Conservation (phyloP, 2,113 vertebrate species). For the Excalfactoria chinensis region DNA sequence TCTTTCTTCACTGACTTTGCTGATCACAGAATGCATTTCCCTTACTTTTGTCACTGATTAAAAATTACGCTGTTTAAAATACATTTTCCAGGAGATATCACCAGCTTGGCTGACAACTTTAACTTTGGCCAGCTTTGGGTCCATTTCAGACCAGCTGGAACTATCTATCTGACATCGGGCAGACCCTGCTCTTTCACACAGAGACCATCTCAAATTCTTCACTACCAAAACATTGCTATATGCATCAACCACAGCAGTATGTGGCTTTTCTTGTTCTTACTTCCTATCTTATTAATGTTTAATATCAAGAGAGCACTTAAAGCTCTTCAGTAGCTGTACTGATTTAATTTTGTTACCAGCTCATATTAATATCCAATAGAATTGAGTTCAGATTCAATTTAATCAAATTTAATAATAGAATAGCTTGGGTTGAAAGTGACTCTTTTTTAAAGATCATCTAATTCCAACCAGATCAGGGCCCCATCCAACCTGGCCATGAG, state of each 20-base stretch:
- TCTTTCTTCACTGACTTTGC: not conserved
- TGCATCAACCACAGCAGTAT: not conserved
- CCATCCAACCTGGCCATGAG: too few relatives aligned
- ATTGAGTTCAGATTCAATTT: not conserved
- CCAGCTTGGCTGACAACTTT: too few relatives aligned
- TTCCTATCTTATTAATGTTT: not conserved
- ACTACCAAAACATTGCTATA: not conserved
- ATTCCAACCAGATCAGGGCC: too few relatives aligned
- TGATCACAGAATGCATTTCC: not conserved
- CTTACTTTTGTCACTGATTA: not conserved
- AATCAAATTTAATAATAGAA: not conserved
- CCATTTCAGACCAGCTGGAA: too few relatives aligned
- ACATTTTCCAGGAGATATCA: not conserved
- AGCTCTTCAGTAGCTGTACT: not conserved
- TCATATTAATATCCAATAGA: not conserved
- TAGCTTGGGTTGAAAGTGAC: too few relatives aligned
- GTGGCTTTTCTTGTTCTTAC: not conserved
- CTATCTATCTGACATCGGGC: too few relatives aligned
- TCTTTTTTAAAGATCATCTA: too few relatives aligned
- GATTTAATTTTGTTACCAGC: not conserved
- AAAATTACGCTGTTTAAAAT: not conserved
- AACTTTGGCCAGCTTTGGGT: too few relatives aligned
- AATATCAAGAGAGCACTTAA: not conserved
- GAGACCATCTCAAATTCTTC: too few relatives aligned
- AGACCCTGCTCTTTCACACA: too few relatives aligned